Conservation (phyloP, 2,113 vertebrate genomes). For the Oncorhynchus kisutch region DNA sequence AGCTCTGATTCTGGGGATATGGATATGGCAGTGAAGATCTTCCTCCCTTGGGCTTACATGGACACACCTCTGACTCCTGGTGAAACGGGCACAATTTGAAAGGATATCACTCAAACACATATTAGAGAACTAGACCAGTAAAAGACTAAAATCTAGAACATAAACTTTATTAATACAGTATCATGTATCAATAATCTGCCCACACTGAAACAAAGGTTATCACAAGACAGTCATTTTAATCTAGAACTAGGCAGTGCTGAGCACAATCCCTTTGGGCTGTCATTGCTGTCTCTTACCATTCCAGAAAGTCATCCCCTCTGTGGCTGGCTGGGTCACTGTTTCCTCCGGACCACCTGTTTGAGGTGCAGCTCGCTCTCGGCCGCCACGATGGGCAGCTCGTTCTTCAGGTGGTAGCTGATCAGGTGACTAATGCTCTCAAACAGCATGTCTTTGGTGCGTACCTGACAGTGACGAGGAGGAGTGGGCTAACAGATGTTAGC, state of each 20-base stretch:
- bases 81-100: neutral
- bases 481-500: neutral
- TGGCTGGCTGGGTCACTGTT: constrained; percentile 62
- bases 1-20: constrained; percentile 40
- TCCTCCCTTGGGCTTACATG: constrained; percentile 11
- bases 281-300: constrained; percentile 24
- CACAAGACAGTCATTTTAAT: too few relatives aligned
- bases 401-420: constrained; percentile 90
- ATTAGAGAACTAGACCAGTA: too few relatives aligned
- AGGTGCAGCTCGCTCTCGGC: constrained; percentile 94
- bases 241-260: too few relatives aligned
- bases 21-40: constrained; percentile 26
- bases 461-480: constrained; percentile 64
- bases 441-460: constrained; percentile 94
- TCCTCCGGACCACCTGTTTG: constrained; percentile 84
- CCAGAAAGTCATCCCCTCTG: neutral
- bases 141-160: too few relatives aligned
- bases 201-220: too few relatives aligned
- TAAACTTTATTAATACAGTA: too few relatives aligned
- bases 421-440: constrained; percentile 98
- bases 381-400: constrained; percentile 90
- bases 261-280: too few relatives aligned
- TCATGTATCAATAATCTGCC: too few relatives aligned
- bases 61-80: constrained; percentile 28
- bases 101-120: neutral